Conservation (phyloP, 2,113 vertebrate species). For the Salvator merianae region DNA sequence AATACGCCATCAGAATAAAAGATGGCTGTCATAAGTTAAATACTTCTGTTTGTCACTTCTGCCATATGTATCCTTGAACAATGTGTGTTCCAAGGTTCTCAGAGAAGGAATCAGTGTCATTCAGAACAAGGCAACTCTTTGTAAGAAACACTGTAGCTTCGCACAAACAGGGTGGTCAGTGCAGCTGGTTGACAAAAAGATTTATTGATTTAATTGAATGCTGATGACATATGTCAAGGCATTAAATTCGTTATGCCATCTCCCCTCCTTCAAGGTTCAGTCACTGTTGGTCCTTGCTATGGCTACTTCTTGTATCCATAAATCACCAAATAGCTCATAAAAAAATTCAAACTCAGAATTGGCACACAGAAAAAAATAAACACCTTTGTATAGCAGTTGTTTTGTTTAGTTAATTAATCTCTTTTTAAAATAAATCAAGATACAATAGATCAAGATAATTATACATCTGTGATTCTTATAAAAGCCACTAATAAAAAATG, state of each 20-base stretch:
- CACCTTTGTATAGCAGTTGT: neutral
- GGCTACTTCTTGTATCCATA: slow-evolving; percentile 16
- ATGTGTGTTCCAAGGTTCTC: slow-evolving; percentile 13
- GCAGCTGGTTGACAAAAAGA: slow-evolving; percentile 53
- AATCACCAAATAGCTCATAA: slow-evolving; percentile 7
- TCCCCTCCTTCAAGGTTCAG: slow-evolving; percentile 40
- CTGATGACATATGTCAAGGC: slow-evolving; percentile 40
- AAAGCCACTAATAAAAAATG: no score
- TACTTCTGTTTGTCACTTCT: neutral
- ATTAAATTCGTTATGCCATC: slow-evolving; percentile 31
- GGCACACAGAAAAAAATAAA: neutral
- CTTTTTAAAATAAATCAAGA: slow-evolving; percentile 20
- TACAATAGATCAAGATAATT: neutral
- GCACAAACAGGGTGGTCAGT: slow-evolving; percentile 20
- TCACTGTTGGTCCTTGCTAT: slow-evolving; percentile 14
- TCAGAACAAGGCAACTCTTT: slow-evolving; percentile 39
- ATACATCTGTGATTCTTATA: neutral
- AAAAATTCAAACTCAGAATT: neutral
- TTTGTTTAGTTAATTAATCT: neutral
- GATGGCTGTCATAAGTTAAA: slow-evolving; percentile 15
- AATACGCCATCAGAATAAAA: slow-evolving; percentile 14
- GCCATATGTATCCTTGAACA: neutral
- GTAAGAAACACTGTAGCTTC: slow-evolving; percentile 33
- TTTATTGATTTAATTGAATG: slow-evolving; percentile 42
- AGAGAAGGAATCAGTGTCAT: slow-evolving; percentile 21